Percentiles rank a stretch among this genome's conserved stretches.
Conservation (phyloP, 2,113 vertebrate genomes). For the Lasiurus cinereus region DNA sequence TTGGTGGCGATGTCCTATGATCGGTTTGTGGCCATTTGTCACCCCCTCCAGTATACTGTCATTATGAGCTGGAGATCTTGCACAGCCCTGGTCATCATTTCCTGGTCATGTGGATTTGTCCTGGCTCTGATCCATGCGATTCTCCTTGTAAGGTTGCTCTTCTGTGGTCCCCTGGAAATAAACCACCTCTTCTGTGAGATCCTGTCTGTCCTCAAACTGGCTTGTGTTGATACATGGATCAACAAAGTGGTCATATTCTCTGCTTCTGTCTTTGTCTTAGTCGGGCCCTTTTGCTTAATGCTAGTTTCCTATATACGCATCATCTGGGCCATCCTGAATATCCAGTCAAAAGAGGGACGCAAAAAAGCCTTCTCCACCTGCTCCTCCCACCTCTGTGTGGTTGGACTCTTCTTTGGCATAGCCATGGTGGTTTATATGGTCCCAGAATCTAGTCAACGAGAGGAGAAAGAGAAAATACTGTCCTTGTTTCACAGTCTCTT, state of each 20-base stretch:
- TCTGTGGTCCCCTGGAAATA: constrained; percentile 57
- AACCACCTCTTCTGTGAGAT: constrained; percentile 77
- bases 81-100: background rate
- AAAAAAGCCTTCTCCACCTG: constrained; percentile 55
- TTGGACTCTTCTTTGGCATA: constrained; percentile 39
- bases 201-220: constrained; percentile 54
- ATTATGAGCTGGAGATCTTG: constrained; percentile 37
- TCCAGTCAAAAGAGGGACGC: constrained; percentile 33
- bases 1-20: constrained; percentile 37
- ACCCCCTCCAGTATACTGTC: background rate
- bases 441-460: background rate
- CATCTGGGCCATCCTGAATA: constrained; percentile 43
- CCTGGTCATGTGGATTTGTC: constrained; percentile 2
- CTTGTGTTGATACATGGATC: constrained; percentile 63
- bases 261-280: background rate
- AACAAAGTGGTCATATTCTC: constrained; percentile 46
- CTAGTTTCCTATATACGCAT: constrained; percentile 40
- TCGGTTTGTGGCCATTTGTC: constrained; percentile 70
- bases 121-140: background rate
- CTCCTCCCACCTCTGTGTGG: constrained; percentile 53
- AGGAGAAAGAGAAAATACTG: constrained; percentile 1
- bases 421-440: background rate
- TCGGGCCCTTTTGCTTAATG: constrained; percentile 10
- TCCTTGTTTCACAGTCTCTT: constrained; percentile 34
- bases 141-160: constrained; percentile 40